These are phyloP conservation scores for Glyphotaelius pellucidus DNA, from an alignment of 2,888 invertebrate genomes.

Conservation along the genomic window DNA sequence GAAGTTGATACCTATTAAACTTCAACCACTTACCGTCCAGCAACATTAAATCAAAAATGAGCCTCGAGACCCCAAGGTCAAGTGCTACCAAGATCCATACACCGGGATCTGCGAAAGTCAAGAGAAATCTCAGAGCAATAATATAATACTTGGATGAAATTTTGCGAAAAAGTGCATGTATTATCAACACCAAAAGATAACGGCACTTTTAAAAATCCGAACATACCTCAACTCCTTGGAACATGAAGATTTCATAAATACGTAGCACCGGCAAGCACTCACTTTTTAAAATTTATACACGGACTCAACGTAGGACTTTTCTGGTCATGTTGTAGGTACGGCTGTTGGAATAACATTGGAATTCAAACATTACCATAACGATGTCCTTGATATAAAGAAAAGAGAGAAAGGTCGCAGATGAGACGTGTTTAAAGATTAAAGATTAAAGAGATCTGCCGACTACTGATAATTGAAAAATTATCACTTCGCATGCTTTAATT, in stretches of 20 bases:
- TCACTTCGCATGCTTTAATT: no score
- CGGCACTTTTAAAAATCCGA: neutral
- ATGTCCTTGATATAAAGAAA: no score
- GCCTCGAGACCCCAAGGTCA: neutral
- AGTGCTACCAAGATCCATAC: neutral
- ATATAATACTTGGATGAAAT: no score
- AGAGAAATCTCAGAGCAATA: no score
- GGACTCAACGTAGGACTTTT: neutral
- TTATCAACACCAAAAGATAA: no score
- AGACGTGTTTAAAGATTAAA: neutral
- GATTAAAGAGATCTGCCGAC: neutral
- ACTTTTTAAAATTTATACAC: neutral
- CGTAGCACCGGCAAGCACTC: neutral
- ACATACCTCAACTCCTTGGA: neutral
- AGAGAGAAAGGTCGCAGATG: neutral
- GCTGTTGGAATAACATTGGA: no score
- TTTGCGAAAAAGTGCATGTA: no score
- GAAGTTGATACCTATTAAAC: neutral
- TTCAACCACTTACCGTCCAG: neutral
- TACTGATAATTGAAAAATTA: no score
- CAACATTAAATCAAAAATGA: neutral
- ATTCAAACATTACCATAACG: no score
- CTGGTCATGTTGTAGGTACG: no score
- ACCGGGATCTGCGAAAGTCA: no score
- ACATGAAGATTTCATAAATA: neutral